Conservation (phyloP, 2,113 vertebrate species). For the Cyanistes caeruleus region DNA sequence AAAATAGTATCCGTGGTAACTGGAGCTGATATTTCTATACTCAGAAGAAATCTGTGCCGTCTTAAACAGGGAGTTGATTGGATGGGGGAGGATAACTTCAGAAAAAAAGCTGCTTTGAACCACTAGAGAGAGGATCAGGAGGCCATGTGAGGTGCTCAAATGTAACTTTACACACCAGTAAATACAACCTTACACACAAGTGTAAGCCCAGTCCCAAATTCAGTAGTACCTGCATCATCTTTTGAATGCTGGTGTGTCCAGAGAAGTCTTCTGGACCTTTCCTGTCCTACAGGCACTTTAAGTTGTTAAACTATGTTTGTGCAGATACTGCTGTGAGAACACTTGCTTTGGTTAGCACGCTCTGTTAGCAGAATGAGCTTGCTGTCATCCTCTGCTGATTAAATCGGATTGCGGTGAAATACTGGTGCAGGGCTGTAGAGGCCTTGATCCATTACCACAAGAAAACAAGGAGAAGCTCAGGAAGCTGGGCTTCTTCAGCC, state of each 20-base stretch:
- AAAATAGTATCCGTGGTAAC: conserved; percentile 62
- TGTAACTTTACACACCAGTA: neutral
- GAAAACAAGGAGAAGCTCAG: neutral
- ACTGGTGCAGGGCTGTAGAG: neutral
- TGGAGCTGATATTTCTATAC: conserved; percentile 31
- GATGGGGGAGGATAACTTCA: neutral
- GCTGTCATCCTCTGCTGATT: neutral
- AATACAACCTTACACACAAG: neutral
- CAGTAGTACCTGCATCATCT: neutral
- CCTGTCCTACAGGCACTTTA: neutral
- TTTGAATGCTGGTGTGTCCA: neutral
- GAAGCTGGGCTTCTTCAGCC: neutral
- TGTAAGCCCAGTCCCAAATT: neutral
- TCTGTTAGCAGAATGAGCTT: neutral
- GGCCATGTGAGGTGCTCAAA: neutral
- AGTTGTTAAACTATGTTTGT: neutral
- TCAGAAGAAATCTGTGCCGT: neutral
- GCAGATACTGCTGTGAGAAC: neutral
- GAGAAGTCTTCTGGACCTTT: neutral
- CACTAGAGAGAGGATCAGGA: neutral
- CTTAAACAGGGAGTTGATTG: neutral
- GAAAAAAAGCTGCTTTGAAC: neutral
- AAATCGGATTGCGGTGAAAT: neutral
- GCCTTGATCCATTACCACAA: neutral
- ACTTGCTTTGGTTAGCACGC: neutral